phyloP scores from a whole-genome alignment of 1,140 invertebrate species.

The Bombus ignitus region DNA sequence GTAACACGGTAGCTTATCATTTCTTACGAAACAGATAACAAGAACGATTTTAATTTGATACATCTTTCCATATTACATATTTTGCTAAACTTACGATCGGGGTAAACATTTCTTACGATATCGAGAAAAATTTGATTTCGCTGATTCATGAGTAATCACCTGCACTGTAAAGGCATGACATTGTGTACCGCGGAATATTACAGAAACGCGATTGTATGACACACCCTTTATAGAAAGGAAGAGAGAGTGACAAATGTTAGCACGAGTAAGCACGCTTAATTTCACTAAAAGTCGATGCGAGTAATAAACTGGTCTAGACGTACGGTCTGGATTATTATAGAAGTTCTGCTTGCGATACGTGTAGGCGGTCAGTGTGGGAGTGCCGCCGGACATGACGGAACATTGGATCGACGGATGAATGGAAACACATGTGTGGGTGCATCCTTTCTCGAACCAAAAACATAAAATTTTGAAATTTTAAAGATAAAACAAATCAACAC shows the following conservation, averaged over 20 bases:
- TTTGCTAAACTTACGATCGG: neutral
- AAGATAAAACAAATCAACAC: conserved; percentile 25
- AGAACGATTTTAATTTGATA: neutral
- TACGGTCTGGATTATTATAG: conserved; percentile 47
- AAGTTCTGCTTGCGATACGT: conserved; percentile 61
- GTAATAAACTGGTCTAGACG: conserved; percentile 69
- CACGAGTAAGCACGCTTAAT: conserved; percentile 57
- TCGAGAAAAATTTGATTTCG: neutral
- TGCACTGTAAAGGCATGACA: neutral
- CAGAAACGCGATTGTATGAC: conserved; percentile 7
- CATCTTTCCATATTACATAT: neutral
- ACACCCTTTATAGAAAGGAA: conserved; percentile 32
- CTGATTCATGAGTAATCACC: neutral
- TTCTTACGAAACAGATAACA: neutral
- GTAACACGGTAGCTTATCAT: neutral
- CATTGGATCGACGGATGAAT: conserved; percentile 59
- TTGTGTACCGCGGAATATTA: neutral
- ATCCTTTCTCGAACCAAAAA: conserved; percentile 55
- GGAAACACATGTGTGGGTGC: conserved; percentile 49
- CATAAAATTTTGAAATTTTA: conserved; percentile 32
- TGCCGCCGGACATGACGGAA: conserved; percentile 63
- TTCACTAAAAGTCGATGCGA: conserved; percentile 65
- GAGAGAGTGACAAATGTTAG: conserved; percentile 3
- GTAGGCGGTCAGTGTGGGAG: conserved; percentile 68
- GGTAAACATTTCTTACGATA: neutral